These are phyloP conservation scores for Pyrrhosoma nymphula DNA, from an alignment of 2,888 invertebrate species.

Conservation along the genomic window DNA sequence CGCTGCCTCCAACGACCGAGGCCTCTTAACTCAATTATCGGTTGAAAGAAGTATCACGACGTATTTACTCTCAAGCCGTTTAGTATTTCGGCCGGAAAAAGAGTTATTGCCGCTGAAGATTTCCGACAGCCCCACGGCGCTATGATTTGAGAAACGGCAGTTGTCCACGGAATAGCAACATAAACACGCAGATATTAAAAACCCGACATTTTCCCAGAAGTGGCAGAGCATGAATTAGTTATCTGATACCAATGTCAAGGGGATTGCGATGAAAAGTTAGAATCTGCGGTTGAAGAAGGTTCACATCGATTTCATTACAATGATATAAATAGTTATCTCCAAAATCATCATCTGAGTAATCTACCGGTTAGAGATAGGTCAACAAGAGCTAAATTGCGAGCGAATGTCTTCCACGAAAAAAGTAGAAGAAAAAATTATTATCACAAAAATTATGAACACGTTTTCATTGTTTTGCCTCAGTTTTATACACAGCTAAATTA, in stretches of 20 bases:
- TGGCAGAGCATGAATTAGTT: not conserved
- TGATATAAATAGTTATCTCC: no score
- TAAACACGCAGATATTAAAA: not conserved
- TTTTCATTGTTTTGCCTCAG: no score
- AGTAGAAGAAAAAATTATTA: no score
- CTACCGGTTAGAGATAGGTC: no score
- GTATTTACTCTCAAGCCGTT: not conserved
- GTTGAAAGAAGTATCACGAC: not conserved
- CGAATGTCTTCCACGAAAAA: no score
- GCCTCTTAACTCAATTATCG: constrained; percentile 5
- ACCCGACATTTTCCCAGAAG: not conserved
- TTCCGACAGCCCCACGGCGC: not conserved
- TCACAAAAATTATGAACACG: no score
- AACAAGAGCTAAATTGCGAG: no score
- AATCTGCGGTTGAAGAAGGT: no score
- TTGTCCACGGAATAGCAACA: not conserved
- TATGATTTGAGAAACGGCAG: not conserved
- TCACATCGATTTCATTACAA: no score
- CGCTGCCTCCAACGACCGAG: not conserved
- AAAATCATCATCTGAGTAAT: no score
- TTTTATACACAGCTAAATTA: no score
- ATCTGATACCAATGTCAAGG: not conserved
- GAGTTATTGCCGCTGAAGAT: not conserved
- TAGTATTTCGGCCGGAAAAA: not conserved
- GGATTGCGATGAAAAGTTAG: no score